Evolutionary conservation across 2,888 invertebrate genomes (phyloP), one percentile per base, ranked within the genome.

Genomic region (Neoaliturus tenellus): DNA sequence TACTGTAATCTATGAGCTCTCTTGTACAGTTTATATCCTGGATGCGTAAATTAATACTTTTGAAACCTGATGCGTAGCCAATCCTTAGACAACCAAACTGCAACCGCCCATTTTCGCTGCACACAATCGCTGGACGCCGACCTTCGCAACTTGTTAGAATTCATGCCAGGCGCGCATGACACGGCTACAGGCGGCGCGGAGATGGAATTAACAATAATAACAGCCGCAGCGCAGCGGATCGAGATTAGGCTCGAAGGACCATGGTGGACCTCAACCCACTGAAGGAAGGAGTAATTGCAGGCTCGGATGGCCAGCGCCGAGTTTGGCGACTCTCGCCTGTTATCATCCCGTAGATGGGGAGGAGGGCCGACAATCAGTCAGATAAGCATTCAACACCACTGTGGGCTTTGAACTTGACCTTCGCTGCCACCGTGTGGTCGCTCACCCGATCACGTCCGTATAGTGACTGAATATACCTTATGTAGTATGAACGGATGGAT

Each of bases 251-350:
- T 10, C 31, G 62, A 17, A 62, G 62, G 62, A 62, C 62, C 62
- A 10, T 10, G 51, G 51, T 6, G 3, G 62, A 28, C 62, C 62
- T 62, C 62, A 62, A 62, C 62, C 62, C 62, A 62, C 62, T 62
- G 28, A 51, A 23, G 5, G 39, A 8, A 39, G 12, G 20, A 8
- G 31, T 62, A 31, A 62, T 62, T 25, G 62, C 14, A 31, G 28
- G 62, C 62, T 62, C 62, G 17, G 62, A 1, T 31, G 20, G 55
- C 23, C 25, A 23, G 55, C 62, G 55, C 55, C 55, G 55, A 23
- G 48, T 48, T n/a, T 48, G 48, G 55, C 55, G 55, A 55, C 44
- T 20, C 6, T n/a, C 55, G 6, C 23, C 55, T 28, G 62, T 28
- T 31, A 62, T 62, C 28, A 62, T 62, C 62, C 62, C 62, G 17